A percentile compares a stretch with the other conserved stretches of the same genome.
Conservation (phyloP, 37 sponge, comb jelly and placozoan species). For the Cladorhizidae sp. region DNA sequence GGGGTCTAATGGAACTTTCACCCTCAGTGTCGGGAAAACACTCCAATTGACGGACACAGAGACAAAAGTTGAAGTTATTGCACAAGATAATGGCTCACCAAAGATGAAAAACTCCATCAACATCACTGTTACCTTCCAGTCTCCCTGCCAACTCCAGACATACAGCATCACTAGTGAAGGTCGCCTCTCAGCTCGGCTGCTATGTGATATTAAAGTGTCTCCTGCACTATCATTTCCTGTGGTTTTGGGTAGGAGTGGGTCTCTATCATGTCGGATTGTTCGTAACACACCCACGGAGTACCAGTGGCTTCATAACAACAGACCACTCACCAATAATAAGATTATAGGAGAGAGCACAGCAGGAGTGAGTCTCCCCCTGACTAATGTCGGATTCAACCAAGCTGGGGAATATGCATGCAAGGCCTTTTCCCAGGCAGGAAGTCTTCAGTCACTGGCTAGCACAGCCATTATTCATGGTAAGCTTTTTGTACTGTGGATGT, state of each 20-base stretch:
- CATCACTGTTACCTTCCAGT: constrained; percentile 32
- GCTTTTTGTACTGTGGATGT: too few species aligned
- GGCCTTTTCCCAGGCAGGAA: constrained; percentile 27
- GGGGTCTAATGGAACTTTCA: constrained; percentile 49
- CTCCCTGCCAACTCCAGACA: constrained; percentile 24
- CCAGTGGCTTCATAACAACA: constrained; percentile 57
- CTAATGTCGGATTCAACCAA: constrained; percentile 8
- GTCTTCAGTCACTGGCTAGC: constrained; percentile 20
- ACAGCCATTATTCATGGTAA: constrained; percentile 44
- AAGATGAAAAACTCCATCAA: constrained; percentile 6
- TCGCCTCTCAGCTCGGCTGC: constrained; percentile 1
- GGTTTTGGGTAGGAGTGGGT: constrained; percentile 1
- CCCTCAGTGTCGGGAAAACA: constrained; percentile 5
- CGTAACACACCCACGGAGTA: constrained; percentile 35
- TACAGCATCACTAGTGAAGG: constrained; percentile 8
- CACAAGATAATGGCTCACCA: constrained; percentile 55
- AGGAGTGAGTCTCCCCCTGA: not conserved
- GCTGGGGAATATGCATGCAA: constrained; percentile 56
- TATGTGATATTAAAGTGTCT: constrained; percentile 5
- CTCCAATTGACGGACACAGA: not conserved
- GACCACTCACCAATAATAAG: not conserved
- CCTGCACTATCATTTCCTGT: constrained; percentile 2
- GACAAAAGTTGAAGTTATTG: constrained; percentile 33
- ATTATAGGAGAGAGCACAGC: not conserved
- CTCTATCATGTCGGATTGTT: constrained; percentile 4